Evolutionary conservation across 2,888 invertebrate species (phyloP), one percentile per base, ranked within the genome.

Genomic region (Ophion slaviceki): DNA sequence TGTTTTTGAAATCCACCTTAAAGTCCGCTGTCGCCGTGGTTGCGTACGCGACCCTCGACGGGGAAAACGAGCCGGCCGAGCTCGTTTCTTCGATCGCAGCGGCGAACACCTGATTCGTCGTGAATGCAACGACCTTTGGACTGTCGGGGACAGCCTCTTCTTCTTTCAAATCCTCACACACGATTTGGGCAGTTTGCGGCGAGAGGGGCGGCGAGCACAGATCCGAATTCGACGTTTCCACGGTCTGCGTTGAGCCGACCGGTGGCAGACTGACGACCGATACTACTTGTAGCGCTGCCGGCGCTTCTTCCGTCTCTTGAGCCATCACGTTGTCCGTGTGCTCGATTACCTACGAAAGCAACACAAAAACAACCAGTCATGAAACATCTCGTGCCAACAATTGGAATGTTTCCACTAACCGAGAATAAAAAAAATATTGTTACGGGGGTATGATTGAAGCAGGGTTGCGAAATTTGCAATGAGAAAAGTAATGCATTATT

Each of bases 161-260:
- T 32, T 91, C 91, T 57, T 93, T 92, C 24, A 93, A 88, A 8
- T 92, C 93, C 20, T 90, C 91, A 5, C 90, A 83, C 17, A 90
- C 89, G 62, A 93, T 89, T 70, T 93, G 93, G 47, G 89, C 88
- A 7, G 86, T 70, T 45, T 93, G 91, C 0, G 93, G 93, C 14
- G 94, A 94, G 64, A 93, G 78, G 1, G 93, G 93, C 28, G 92
- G 91, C 53, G 93, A 92, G 82, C 91, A 90, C 17, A 92, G 90
- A 36, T 93, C 93, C n/a, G 95, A 95, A 80, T 95, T 95, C 90
- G 96, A 96, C 53, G 94, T 93, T 7, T 96, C 95, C 0, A 96
- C 95, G 0, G 96, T 96, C 90, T 96, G 96, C 53, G 96, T 96
- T 87, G 96, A 96, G 2, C 95, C 95, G 2, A 96, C 95, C 0